A percentile compares a stretch with the other conserved stretches of the same genome.
These are phyloP conservation scores for Emesis furor DNA, from an alignment of 2,888 invertebrate species.

Conservation along the genomic window DNA sequence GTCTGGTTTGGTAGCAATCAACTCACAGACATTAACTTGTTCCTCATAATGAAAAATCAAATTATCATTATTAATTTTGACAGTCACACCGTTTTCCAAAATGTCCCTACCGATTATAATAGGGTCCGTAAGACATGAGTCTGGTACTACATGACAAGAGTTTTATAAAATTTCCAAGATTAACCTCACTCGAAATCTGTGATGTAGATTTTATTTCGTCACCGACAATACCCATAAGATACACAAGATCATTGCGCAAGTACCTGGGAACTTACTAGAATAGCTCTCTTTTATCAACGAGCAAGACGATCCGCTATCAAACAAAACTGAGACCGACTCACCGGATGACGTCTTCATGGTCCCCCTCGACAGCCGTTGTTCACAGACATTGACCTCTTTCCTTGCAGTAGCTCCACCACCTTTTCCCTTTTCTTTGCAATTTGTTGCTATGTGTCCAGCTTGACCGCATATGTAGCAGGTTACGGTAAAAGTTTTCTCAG, in stretches of 20 bases:
- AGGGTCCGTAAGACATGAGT: conserved; percentile 13
- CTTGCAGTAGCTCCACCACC: not conserved
- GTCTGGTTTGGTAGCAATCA: no score
- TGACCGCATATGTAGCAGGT: conserved; percentile 12
- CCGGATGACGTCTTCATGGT: conserved; percentile 41
- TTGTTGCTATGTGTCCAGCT: conserved; percentile 23
- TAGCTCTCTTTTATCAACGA: conserved; percentile 38
- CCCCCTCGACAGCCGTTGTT: conserved; percentile 33
- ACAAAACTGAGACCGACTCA: conserved; percentile 41
- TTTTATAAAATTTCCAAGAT: conserved; percentile 2
- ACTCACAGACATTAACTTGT: conserved; percentile 17
- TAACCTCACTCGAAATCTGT: conserved; percentile 20
- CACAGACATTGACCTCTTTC: not conserved
- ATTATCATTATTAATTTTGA: conserved; percentile 38
- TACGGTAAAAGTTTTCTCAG: conserved; percentile 18
- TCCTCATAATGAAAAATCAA: conserved; percentile 10
- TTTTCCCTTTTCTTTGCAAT: not conserved
- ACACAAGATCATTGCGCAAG: conserved; percentile 58
- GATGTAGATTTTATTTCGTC: conserved; percentile 37
- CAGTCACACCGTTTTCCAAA: conserved; percentile 31
- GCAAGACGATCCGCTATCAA: conserved; percentile 53
- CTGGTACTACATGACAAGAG: conserved; percentile 38
- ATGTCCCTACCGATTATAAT: conserved; percentile 49
- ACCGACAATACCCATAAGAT: conserved; percentile 59
- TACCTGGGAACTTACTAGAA: conserved; percentile 41